Evolutionary conservation across 2,888 invertebrate genomes (phyloP), one percentile per base, ranked within the genome.

Genomic region (Agrenia bidenticulata): DNA sequence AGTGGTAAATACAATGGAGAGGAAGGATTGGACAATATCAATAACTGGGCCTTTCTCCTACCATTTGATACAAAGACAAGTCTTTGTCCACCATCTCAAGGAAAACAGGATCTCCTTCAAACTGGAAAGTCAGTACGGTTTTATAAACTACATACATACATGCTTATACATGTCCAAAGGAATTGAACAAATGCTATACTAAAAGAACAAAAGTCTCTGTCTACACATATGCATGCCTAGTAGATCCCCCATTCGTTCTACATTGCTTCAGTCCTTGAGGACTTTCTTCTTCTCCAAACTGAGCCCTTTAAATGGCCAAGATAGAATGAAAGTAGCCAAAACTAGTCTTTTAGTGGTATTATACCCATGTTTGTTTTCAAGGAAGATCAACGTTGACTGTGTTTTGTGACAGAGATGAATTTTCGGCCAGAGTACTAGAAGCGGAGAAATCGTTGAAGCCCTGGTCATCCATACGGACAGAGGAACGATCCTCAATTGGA

Each of bases 21-120:
- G 51, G 51, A 51, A 55, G 37, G 55, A 57, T 57, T 57, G 39
- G 23, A 11, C 39, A 39, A 57, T 57, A 57, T 57, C 57, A 41
- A 42, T 51, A 51, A 51, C 51, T 51, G 51, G 51, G 51, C 51
- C 5, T 15, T 51, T 51, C 51, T 51, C 24, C 24, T 45, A 45
- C 45, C 45, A 45, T 45, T 15, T n/a, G 9, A 45, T 45, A 15
- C n/a, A 15, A 45, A 45, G 9, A 45, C 9, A 15, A 15, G 9
- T 45, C 19, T 45, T 45, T 45, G 45, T 45, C 45, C 45, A 45
- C 45, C 45, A 19, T 45, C 45, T 45, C n/a, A 45, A 17, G 32
- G 32, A 32, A 15, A 45, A 15, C 9, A 17, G 9, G 9, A 45
- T 15, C 45, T n/a, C 19, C n/a, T 19, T 17, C 45, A 45, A 45